These are phyloP conservation scores for Drosophila cognata DNA, from an alignment of 2,888 invertebrate species.

Conservation along the genomic window DNA sequence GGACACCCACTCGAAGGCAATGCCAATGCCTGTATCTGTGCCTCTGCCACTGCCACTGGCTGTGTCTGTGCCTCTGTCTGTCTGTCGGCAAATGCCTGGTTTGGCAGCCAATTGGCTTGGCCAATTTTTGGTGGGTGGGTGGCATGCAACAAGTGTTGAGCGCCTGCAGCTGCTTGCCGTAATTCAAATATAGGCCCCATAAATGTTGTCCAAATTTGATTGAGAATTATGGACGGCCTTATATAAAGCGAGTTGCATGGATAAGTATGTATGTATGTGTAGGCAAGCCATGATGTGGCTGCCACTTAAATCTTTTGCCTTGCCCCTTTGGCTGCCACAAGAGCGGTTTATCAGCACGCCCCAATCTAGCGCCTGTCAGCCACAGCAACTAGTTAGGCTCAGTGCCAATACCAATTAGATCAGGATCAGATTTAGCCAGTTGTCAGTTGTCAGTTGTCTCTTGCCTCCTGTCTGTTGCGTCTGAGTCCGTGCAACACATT, in stretches of 20 bases:
- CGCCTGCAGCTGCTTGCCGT: slow-evolving; percentile 17
- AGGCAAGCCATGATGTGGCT: slow-evolving; percentile 2
- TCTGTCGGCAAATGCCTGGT: slow-evolving; percentile 16
- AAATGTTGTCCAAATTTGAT: slow-evolving; percentile 50
- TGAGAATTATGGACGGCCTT: slow-evolving; percentile 50
- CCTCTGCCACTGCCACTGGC: neutral
- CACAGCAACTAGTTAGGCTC: slow-evolving; percentile 13
- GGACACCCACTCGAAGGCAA: slow-evolving; percentile 40
- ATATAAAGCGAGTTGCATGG: slow-evolving; percentile 7
- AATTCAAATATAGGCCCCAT: slow-evolving; percentile 35
- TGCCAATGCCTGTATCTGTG: slow-evolving; percentile 28
- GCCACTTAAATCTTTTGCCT: slow-evolving; percentile 14
- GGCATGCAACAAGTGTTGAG: slow-evolving; percentile 62
- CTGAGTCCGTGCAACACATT: neutral
- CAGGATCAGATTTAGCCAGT: slow-evolving; percentile 5
- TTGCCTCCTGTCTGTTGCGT: neutral
- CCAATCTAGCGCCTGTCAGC: slow-evolving; percentile 26
- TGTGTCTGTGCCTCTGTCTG: neutral
- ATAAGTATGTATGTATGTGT: neutral
- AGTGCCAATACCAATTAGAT: neutral
- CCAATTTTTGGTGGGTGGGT: slow-evolving; percentile 1
- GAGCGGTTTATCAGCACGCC: slow-evolving; percentile 4
- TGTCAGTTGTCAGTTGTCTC: slow-evolving; percentile 1
- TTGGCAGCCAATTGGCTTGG: slow-evolving; percentile 5
- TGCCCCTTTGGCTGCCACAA: neutral